These are phyloP conservation scores for Thripadectes ignobilis DNA, from an alignment of 2,797 vertebrate species.

Conservation along the genomic window DNA sequence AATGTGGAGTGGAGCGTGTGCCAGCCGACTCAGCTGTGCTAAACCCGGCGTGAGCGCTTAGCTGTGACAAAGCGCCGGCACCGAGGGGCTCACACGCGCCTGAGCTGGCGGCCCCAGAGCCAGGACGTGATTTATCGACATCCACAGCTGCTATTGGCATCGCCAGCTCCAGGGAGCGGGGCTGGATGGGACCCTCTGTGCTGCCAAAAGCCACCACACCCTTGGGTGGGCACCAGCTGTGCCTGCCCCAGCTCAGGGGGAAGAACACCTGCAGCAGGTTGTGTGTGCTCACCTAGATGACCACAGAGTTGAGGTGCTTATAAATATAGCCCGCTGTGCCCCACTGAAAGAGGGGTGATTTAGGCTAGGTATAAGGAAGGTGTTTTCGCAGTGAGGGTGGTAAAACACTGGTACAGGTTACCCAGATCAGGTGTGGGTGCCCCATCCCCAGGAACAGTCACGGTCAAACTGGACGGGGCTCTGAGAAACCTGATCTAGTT, in stretches of 20 bases:
- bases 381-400: neutral
- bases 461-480: neutral
- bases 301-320: neutral
- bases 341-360: neutral
- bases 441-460: neutral
- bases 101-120: neutral
- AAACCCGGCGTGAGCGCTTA: neutral
- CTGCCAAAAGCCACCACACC: accelerated
- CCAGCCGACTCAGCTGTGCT: neutral
- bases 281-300: neutral
- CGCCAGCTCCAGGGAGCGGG: neutral
- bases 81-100: neutral
- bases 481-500: neutral
- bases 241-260: neutral
- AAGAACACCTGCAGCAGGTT: neutral
- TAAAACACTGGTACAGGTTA: neutral
- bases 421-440: neutral
- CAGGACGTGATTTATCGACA: neutral
- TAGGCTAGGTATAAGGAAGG: neutral
- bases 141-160: neutral
- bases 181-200: accelerated
- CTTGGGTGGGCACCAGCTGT: neutral
- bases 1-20: accelerated
- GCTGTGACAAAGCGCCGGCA: neutral
- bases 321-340: neutral